Evolutionary conservation across 1,140 invertebrate species (phyloP).

Genomic region (Teleogryllus occipitalis): DNA sequence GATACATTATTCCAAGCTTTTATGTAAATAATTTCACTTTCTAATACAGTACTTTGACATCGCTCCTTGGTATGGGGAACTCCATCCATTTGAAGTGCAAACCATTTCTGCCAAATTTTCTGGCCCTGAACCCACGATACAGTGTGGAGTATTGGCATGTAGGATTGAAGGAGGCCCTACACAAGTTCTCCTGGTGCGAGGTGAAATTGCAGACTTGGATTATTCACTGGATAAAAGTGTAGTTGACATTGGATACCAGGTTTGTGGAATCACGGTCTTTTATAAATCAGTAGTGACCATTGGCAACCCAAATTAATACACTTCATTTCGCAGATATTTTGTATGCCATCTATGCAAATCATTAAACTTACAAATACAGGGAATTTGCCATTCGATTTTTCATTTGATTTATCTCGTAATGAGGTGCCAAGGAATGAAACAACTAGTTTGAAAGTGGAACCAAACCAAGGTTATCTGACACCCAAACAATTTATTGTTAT

Average conservation of each 20-base stretch:
- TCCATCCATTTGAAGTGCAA: slow-evolving; percentile 35
- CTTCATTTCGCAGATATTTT: slow-evolving; percentile 22
- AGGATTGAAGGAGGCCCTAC: slow-evolving; percentile 34
- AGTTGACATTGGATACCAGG: slow-evolving; percentile 37
- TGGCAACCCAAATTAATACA: neutral
- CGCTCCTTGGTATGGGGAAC: slow-evolving; percentile 31
- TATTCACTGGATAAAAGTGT: slow-evolving; percentile 32
- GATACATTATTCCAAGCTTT: neutral
- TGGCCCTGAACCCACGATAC: slow-evolving; percentile 29
- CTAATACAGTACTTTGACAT: slow-evolving; percentile 29
- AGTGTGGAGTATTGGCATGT: slow-evolving; percentile 31
- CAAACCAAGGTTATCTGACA: too few relatives aligned
- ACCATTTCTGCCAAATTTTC: slow-evolving; percentile 34
- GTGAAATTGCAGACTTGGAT: slow-evolving; percentile 31
- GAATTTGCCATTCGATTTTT: slow-evolving; percentile 25
- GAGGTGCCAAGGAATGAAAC: too few relatives aligned
- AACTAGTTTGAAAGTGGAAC: too few relatives aligned
- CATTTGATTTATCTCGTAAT: neutral
- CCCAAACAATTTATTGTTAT: too few relatives aligned
- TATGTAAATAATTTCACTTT: neutral
- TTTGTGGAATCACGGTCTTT: slow-evolving; percentile 19
- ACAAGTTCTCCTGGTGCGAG: slow-evolving; percentile 32
- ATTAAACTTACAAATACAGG: slow-evolving; percentile 26
- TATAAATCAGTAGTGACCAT: neutral
- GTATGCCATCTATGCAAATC: slow-evolving; percentile 17